Conservation (phyloP, 2,888 invertebrate genomes). For the Pegoplata infirma region DNA sequence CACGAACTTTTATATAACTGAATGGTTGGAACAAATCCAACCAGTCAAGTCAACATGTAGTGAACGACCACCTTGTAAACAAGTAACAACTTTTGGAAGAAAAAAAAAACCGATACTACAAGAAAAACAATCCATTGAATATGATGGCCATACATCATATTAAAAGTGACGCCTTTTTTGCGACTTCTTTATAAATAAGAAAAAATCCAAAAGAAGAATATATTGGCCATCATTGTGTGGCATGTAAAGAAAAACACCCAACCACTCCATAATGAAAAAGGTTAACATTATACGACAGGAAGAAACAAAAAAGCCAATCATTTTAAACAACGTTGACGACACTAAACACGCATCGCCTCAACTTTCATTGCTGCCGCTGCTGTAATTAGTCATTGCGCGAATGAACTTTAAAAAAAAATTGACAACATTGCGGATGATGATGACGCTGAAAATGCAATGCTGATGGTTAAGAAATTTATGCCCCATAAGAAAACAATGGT, state of each 20-base stretch:
- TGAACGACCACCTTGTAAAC: constrained; percentile 55
- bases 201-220: background rate
- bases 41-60: constrained; percentile 2
- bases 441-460: background rate
- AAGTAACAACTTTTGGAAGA: constrained; percentile 19
- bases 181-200: no score
- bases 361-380: constrained; percentile 10
- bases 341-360: constrained; percentile 39
- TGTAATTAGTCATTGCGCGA: constrained; percentile 37
- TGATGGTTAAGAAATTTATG: constrained; percentile 28
- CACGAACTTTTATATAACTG: background rate
- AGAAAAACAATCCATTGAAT: background rate
- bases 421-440: background rate
- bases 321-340: constrained; percentile 48
- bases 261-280: background rate
- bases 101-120: background rate
- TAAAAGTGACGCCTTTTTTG: constrained; percentile 21
- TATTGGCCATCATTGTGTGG: background rate
- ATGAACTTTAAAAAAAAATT: background rate
- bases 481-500: constrained; percentile 15
- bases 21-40: background rate
- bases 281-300: background rate
- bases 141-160: constrained; percentile 32
- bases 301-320: constrained; percentile 23
- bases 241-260: no score